Evolutionary conservation across 2,888 invertebrate species (phyloP).

Genomic region (Amaurobius ferox): DNA sequence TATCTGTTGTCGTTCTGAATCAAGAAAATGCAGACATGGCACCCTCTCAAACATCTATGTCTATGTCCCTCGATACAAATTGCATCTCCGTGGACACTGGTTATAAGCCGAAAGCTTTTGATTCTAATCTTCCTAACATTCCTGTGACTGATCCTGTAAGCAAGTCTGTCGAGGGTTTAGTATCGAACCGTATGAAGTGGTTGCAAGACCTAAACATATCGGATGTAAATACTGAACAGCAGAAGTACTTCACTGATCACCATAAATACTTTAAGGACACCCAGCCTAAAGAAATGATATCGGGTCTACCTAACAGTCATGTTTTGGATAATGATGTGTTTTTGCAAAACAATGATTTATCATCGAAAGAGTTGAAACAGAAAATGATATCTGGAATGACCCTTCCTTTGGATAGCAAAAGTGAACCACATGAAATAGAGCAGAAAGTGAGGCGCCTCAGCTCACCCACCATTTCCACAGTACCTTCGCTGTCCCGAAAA

Average conservation of each 20-base stretch:
- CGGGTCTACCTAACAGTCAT: background rate
- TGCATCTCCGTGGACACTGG: slow-evolving; percentile 19
- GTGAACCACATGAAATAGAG: slow-evolving; percentile 24
- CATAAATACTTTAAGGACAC: background rate
- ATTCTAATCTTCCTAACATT: background rate
- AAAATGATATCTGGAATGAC: slow-evolving; percentile 3
- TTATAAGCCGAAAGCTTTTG: background rate
- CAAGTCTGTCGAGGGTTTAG: slow-evolving; percentile 21
- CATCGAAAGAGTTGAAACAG: background rate
- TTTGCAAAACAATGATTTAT: slow-evolving; percentile 1
- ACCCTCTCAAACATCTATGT: slow-evolving; percentile 19
- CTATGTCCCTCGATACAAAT: slow-evolving; percentile 33
- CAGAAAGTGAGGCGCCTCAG: slow-evolving; percentile 70
- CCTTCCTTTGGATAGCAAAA: slow-evolving; percentile 7
- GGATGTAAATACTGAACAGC: slow-evolving; percentile 12
- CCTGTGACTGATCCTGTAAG: background rate
- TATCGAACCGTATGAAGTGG: slow-evolving; percentile 37
- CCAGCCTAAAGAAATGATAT: background rate
- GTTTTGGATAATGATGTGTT: slow-evolving; percentile 30
- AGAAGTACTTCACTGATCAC: too few relatives aligned
- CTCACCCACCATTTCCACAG: slow-evolving; percentile 71
- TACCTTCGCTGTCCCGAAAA: slow-evolving; percentile 33
- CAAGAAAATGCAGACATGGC: background rate
- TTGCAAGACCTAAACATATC: slow-evolving; percentile 36
- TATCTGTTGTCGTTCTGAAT: slow-evolving; percentile 40